Evolutionary conservation across 2,113 vertebrate genomes (phyloP), one percentile per base, ranked within the genome.

Genomic region (Passer montanus): DNA sequence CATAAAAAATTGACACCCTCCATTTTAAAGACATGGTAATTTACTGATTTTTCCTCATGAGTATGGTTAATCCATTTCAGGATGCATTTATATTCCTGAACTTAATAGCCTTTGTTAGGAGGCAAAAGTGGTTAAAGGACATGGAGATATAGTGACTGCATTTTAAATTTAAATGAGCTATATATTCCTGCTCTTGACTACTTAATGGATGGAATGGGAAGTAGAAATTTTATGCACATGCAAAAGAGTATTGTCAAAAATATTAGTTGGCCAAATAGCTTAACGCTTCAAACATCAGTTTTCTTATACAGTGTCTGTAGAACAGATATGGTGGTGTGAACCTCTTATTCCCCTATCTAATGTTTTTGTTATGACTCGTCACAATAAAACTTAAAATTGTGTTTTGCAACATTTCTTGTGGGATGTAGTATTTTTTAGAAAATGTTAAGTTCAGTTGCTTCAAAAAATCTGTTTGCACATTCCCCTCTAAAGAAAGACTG

Each of bases 91-190:
- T 84, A 74, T 66, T 81, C 41, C 31, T 74, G 55, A 77, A 60
- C 4, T 87, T 84, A 58, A 50, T 12, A 55, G 17, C 13, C 17
- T 70, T 69, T 62, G 6, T 70, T 90, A 59, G 30, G 47, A 84
- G 35, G 39, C 24, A 78, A 50, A 90, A 81, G 21, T 75, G 8
- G 28, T 79, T 82, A 50, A 90, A 47, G 23, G 28, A 39, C 17
- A 11, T 7, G 68, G 37, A 80, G 43, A 94, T 89, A 66, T 11
- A 60, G 4, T 53, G 24, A 6, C 31, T 74, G 26, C 17, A 30
- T 87, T 92, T 94, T 46, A 87, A 84, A 92, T 88, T 76, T 62
- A 86, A 95, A 70, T 55, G 39, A 87, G 15, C 12, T 62, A 20
- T 44, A 56, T 59, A 50, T 67, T 70, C 15, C 60, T 63, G 11